Conservation (phyloP, 2,797 vertebrate genomes). For the Cyclopterus lumpus region DNA sequence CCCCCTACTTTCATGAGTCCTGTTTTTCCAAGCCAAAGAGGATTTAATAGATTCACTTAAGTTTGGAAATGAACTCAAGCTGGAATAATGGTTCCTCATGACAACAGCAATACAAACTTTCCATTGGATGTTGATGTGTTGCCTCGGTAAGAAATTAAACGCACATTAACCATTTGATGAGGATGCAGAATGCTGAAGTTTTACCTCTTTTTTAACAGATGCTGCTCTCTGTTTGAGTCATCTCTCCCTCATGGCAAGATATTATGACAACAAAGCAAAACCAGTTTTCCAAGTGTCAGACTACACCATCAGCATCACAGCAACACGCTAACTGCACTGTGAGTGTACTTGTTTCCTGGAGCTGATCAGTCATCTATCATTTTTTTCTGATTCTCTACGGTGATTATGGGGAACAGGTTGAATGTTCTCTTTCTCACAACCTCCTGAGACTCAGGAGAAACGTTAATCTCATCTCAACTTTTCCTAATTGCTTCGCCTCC, state of each 20-base stretch:
- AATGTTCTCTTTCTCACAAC: conserved; percentile 7
- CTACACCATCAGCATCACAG: conserved; percentile 54
- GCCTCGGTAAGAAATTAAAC: conserved; percentile 11
- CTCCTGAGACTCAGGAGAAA: conserved; percentile 16
- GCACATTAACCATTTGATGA: conserved; percentile 55
- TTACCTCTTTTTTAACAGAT: conserved; percentile 49
- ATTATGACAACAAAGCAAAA: conserved; percentile 72
- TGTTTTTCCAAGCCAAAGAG: background rate
- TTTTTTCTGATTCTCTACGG: conserved; percentile 17
- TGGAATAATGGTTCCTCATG: background rate
- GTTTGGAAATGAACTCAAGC: conserved; percentile 21
- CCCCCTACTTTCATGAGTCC: background rate
- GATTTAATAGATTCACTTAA: background rate
- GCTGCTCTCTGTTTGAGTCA: conserved; percentile 50
- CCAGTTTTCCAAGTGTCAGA: conserved; percentile 42
- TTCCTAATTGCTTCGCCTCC: conserved; percentile 29
- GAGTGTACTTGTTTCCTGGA: conserved; percentile 16
- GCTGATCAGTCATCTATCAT: background rate
- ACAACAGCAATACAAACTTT: conserved; percentile 7
- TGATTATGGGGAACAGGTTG: conserved; percentile 1
- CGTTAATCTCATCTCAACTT: conserved; percentile 15
- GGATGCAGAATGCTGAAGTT: conserved; percentile 43
- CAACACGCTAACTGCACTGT: conserved; percentile 19
- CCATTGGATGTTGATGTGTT: conserved; percentile 24
- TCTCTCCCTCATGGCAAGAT: conserved; percentile 59